A percentile compares a stretch with the other conserved stretches of the same genome.
Conservation (phyloP, 2,113 vertebrate species). For the Columbina picui region DNA sequence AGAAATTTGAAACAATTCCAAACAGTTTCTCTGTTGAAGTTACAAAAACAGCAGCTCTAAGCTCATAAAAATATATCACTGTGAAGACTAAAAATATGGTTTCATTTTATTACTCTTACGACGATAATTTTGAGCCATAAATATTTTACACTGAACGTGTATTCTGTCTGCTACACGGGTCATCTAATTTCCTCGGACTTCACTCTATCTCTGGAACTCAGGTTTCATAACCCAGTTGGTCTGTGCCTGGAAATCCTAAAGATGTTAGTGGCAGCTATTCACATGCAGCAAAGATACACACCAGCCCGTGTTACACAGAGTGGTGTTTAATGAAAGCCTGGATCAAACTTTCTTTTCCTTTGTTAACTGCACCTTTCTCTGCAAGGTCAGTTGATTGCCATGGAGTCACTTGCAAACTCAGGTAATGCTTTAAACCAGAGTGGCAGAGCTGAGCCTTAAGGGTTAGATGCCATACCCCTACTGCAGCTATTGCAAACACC, state of each 20-base stretch:
- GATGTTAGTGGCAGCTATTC: not conserved
- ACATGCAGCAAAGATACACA: not conserved
- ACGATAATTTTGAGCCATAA: constrained; percentile 42
- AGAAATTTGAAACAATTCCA: constrained; percentile 65
- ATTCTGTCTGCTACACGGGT: not conserved
- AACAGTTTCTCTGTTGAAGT: constrained; percentile 64
- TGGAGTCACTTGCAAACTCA: not conserved
- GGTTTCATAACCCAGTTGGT: not conserved
- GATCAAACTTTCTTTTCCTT: not conserved
- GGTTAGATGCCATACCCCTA: not conserved
- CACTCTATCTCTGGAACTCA: not conserved
- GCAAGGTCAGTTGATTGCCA: not conserved
- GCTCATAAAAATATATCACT: constrained; percentile 68
- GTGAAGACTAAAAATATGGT: constrained; percentile 52
- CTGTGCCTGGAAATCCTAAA: constrained; percentile 24
- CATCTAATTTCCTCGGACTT: constrained; percentile 18
- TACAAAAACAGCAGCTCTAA: constrained; percentile 44
- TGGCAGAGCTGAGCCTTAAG: not conserved
- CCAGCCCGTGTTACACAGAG: not conserved
- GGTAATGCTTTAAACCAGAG: not conserved
- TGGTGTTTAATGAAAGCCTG: not conserved
- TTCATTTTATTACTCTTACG: constrained; percentile 58
- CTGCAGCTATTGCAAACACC: not conserved
- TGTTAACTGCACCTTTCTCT: not conserved
- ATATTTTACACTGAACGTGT: constrained; percentile 40